Conservation (phyloP, 2,888 invertebrate genomes). For the Cephalotes varians region DNA sequence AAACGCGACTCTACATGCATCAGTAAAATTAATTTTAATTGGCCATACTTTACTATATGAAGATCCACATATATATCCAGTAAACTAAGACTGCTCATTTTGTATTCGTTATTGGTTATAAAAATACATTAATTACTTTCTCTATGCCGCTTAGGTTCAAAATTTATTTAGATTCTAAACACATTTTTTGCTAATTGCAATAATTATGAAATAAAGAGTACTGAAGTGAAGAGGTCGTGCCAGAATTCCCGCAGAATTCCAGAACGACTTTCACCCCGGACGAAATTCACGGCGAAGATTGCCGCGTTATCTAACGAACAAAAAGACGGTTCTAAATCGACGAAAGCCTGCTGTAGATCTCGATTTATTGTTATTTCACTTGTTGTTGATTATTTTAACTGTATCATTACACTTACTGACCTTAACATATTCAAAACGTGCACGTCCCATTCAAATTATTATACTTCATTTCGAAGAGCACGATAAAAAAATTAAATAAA, state of each 20-base stretch:
- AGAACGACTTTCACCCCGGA: not conserved
- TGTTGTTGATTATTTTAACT: conserved; percentile 84
- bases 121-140: conserved; percentile 48
- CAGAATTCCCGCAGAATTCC: not conserved
- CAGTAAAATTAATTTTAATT: conserved; percentile 54
- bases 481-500: conserved; percentile 66
- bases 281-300: conserved; percentile 68
- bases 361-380: conserved; percentile 81
- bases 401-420: conserved; percentile 73
- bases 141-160: conserved; percentile 31
- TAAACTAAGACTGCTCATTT: conserved; percentile 62
- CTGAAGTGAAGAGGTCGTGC: not conserved
- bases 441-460: conserved; percentile 36
- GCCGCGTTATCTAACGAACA: conserved; percentile 31
- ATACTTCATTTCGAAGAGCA: conserved; percentile 25
- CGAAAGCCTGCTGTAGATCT: conserved; percentile 69
- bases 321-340: conserved; percentile 52
- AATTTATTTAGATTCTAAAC: conserved; percentile 4
- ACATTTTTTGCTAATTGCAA: conserved; percentile 21
- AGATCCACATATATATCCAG: conserved; percentile 54
- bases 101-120: conserved; percentile 53
- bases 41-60: conserved; percentile 35
- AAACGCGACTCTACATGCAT: conserved; percentile 39
- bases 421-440: conserved; percentile 55
- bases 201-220: not conserved